These are phyloP conservation scores for Dendrolimus pini DNA, from an alignment of 2,888 invertebrate species.

Conservation along the genomic window DNA sequence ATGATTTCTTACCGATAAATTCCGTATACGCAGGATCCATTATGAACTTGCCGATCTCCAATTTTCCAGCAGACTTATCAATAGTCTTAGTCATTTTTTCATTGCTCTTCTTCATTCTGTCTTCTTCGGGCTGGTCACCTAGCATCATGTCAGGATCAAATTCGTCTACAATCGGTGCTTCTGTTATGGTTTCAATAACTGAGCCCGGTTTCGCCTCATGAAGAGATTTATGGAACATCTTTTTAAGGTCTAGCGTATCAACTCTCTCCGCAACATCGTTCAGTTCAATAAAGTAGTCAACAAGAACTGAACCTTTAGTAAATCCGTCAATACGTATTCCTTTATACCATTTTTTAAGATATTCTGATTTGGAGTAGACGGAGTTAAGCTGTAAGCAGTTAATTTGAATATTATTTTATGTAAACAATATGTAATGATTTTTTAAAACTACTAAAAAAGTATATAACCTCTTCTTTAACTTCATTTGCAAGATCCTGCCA, in stretches of 20 bases:
- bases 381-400: slow-evolving; percentile 83
- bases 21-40: slow-evolving; percentile 93
- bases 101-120: slow-evolving; percentile 62
- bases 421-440: background rate
- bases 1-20: slow-evolving; percentile 83
- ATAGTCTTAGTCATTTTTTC: slow-evolving; percentile 71
- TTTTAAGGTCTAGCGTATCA: slow-evolving; percentile 83
- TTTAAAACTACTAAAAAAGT: slow-evolving; percentile 3
- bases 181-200: slow-evolving; percentile 49
- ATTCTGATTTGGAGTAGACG: slow-evolving; percentile 85
- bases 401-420: background rate
- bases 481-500: slow-evolving; percentile 90
- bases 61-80: slow-evolving; percentile 76
- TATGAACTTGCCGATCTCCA: slow-evolving; percentile 86
- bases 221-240: slow-evolving; percentile 80
- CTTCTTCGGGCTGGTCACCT: slow-evolving; percentile 68
- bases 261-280: slow-evolving; percentile 83
- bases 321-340: slow-evolving; percentile 92
- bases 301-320: slow-evolving; percentile 90
- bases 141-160: slow-evolving; percentile 64
- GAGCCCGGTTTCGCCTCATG: slow-evolving; percentile 69
- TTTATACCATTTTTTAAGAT: slow-evolving; percentile 88
- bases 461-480: slow-evolving; percentile 84
- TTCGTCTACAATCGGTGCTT: slow-evolving; percentile 28
- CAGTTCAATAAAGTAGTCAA: slow-evolving; percentile 91